Percentiles rank a stretch among this genome's conserved stretches.
Conservation (phyloP, 2,113 vertebrate species). For the Phaethon lepturus region DNA sequence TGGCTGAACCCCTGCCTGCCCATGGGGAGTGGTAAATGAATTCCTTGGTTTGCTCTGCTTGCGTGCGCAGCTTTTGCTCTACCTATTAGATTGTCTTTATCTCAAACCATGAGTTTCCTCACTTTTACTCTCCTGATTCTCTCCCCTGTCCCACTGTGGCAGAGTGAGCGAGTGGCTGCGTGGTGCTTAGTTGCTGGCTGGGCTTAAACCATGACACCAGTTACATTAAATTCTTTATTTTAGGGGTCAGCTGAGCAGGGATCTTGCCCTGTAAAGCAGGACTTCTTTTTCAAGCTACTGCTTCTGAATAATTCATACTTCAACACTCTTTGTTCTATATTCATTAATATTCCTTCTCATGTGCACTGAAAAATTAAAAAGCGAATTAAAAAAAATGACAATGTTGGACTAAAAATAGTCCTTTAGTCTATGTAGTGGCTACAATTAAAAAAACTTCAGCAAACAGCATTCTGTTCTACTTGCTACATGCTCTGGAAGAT, state of each 20-base stretch:
- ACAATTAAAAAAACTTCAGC: neutral
- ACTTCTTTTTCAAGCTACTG: neutral
- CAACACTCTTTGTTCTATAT: neutral
- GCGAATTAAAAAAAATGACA: neutral
- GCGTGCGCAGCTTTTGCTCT: no score
- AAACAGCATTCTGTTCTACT: neutral
- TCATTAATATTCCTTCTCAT: neutral
- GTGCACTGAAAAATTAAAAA: neutral
- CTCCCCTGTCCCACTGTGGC: no score
- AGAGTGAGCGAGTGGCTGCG: no score
- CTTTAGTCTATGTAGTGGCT: neutral
- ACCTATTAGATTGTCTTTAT: no score
- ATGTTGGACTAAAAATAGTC: neutral
- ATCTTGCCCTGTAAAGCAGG: neutral
- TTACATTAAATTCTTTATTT: neutral
- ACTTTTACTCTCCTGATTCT: no score
- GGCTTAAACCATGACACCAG: neutral
- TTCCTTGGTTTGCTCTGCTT: no score
- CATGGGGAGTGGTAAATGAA: no score
- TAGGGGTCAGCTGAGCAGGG: neutral
- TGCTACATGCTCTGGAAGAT: neutral
- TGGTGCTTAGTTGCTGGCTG: no score
- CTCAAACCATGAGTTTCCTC: no score
- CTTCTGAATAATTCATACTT: neutral
- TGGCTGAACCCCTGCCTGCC: no score